These are phyloP conservation scores for Hyperoplus lanceolatus DNA, from an alignment of 2,797 vertebrate genomes.

Conservation along the genomic window DNA sequence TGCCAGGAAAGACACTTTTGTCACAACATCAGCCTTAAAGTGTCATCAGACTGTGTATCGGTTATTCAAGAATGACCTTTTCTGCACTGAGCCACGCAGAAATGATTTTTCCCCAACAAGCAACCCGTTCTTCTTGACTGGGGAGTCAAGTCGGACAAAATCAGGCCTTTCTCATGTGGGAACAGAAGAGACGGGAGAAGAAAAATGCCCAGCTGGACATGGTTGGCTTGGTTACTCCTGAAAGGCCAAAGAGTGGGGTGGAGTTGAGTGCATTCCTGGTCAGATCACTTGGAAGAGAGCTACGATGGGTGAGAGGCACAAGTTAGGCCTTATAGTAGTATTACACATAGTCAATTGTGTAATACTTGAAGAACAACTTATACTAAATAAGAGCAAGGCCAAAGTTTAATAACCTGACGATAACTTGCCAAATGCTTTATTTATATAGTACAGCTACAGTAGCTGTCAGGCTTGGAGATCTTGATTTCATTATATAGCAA, in stretches of 20 bases:
- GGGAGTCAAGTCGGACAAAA: conserved; percentile 43
- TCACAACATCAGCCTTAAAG: neutral
- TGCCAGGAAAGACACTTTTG: conserved; percentile 27
- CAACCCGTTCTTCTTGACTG: conserved; percentile 12
- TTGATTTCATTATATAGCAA: neutral
- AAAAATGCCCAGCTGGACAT: conserved; percentile 55
- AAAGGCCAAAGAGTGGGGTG: conserved; percentile 63
- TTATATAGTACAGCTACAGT: neutral
- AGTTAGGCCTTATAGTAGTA: neutral
- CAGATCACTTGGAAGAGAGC: conserved; percentile 50
- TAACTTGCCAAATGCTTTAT: neutral
- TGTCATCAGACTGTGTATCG: no score
- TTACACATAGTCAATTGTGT: neutral
- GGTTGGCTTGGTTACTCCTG: conserved; percentile 55
- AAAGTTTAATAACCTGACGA: neutral
- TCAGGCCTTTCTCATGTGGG: conserved; percentile 49
- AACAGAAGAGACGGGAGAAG: conserved; percentile 30
- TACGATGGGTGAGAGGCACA: neutral
- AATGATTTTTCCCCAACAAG: conserved; percentile 27
- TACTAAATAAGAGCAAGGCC: neutral
- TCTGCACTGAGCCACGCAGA: conserved; percentile 18
- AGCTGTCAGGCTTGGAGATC: neutral
- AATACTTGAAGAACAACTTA: neutral
- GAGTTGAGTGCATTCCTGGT: conserved; percentile 55
- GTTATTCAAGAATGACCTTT: neutral